Evolutionary conservation across 2,888 invertebrate species (phyloP), one percentile per base, ranked within the genome.

Genomic region (Pecten maximus): DNA sequence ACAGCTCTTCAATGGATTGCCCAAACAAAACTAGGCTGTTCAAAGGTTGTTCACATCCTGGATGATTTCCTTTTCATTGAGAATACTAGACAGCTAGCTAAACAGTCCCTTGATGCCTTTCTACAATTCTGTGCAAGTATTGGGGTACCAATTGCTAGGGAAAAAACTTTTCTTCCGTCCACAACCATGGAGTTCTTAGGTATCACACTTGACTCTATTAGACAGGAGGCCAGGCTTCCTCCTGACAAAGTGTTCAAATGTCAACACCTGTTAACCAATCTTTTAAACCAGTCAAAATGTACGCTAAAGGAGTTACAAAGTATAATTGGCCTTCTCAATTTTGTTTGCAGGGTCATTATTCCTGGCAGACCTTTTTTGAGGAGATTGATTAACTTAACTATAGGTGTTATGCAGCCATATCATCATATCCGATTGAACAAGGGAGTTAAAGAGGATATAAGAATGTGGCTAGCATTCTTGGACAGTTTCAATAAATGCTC

Each of bases 51-150:
- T n/a, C 92, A 92, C 88, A 86, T 92, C 15, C 40, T 91, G 2
- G 92, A 92, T 90, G 92, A 91, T 40, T 92, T 92, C 88, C 74
- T 92, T 6, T 90, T 92, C 39, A 87, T 92, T 10, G 89, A 89
- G 19, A 86, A 40, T 40, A n/a, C 89, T 6, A 35, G 39, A 2
- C 74, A 54, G 6, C 1, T n/a, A 40, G 87, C 87, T 35, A 4
- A 74, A n/a, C 23, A 35, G 15, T 35, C 44, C 19, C 40, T 91
- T 6, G 8, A 48, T 8, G 23, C 35, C 4, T 91, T 91, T 87
- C 23, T 90, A 8, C 19, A 48, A 0, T 87, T 91, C n/a, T 90
- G 90, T 86, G 23, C 0, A 0, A 0, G 28, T 10, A 35, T 88
- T 44, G 90, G 91, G 15, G 86, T 91, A 15, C 91, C 91, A 1